Conservation (phyloP, 92 coral and sea anemone genomes). For the Montipora capitata region DNA sequence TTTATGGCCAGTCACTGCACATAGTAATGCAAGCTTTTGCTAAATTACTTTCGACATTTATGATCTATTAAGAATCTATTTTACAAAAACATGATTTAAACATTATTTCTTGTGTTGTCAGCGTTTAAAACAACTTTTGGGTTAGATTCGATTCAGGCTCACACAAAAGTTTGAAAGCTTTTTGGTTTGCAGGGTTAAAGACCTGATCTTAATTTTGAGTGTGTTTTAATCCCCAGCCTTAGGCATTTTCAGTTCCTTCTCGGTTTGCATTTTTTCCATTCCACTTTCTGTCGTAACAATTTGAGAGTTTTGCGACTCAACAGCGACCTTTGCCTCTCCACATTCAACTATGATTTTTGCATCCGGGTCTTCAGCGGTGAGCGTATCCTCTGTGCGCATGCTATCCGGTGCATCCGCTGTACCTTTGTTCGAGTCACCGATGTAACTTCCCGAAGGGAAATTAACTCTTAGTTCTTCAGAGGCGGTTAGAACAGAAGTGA, state of each 20-base stretch:
- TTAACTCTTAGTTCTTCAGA: constrained; percentile 89
- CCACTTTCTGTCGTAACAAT: not conserved
- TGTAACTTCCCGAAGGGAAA: constrained; percentile 69
- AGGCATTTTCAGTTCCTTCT: not conserved
- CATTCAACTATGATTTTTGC: not conserved
- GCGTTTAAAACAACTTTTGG: no score
- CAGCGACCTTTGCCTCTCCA: not conserved
- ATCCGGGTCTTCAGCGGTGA: not conserved
- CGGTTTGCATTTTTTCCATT: not conserved
- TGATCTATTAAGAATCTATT: no score
- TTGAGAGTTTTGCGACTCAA: not conserved
- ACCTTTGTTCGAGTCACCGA: constrained; percentile 3
- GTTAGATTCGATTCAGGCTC: no score
- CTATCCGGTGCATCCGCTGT: constrained; percentile 5
- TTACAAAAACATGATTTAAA: no score
- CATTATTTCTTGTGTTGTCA: no score
- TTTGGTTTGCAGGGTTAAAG: no score
- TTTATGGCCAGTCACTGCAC: no score
- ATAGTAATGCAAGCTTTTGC: no score
- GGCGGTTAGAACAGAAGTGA: constrained; percentile 89
- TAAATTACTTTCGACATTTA: no score
- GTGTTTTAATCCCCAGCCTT: no score
- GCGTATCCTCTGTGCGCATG: constrained; percentile 6
- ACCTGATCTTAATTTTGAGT: no score
- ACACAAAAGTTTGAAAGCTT: no score